These are phyloP conservation scores for Saccopteryx leptura DNA, from an alignment of 2,113 vertebrate species.

Conservation along the genomic window DNA sequence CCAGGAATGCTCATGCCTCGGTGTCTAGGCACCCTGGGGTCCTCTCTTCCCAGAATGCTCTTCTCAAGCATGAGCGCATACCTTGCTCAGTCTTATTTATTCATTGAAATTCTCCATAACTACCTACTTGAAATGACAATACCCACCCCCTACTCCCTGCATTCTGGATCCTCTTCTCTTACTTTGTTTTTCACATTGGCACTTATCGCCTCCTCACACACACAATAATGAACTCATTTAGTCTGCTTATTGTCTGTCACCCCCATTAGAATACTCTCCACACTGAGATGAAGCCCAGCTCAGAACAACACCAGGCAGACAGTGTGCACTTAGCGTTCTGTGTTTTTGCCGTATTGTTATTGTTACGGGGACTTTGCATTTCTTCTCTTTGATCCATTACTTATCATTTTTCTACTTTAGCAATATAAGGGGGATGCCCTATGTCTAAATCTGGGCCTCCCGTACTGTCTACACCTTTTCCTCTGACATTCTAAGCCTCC, in stretches of 20 bases:
- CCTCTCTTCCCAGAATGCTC: background rate
- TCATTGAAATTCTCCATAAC: background rate
- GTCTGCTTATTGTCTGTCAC: background rate
- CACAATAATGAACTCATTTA: background rate
- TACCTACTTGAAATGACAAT: background rate
- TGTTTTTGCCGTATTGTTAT: background rate
- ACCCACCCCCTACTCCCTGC: rapidly evolving
- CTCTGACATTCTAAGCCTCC: background rate
- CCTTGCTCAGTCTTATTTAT: background rate
- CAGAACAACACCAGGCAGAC: background rate
- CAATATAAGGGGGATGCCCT: background rate
- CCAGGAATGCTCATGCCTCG: background rate
- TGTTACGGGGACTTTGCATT: background rate
- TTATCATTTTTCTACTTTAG: background rate
- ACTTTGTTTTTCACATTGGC: background rate
- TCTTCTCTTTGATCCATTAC: background rate
- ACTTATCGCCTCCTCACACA: background rate
- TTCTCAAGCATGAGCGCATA: background rate
- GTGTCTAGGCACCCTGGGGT: background rate
- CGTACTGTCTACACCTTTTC: background rate
- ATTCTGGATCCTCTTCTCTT: background rate
- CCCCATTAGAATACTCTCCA: background rate
- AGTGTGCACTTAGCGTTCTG: background rate
- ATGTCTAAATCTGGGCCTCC: background rate
- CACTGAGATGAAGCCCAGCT: background rate